These are phyloP conservation scores for Myrmecophaga tridactyla DNA, from an alignment of 2,113 vertebrate genomes.

Conservation along the genomic window DNA sequence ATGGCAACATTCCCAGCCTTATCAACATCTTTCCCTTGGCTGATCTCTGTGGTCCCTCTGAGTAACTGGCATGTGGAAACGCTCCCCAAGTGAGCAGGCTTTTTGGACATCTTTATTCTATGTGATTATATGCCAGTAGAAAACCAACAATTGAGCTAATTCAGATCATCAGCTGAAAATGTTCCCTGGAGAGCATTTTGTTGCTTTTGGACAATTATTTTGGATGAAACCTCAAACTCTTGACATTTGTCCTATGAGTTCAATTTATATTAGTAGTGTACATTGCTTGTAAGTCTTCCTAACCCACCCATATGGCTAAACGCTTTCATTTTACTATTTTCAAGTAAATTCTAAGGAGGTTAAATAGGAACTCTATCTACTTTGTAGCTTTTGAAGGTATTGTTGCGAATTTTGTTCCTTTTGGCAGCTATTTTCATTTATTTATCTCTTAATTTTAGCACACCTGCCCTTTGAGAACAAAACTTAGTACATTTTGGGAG, in stretches of 20 bases:
- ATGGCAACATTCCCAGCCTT: conserved; percentile 25
- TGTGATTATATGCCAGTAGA: not conserved
- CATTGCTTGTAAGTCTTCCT: not conserved
- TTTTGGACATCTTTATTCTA: conserved; percentile 37
- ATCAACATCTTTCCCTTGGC: not conserved
- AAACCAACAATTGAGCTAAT: not conserved
- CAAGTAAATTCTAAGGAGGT: not conserved
- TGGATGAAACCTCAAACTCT: not conserved
- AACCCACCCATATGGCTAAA: not conserved
- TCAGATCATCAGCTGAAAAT: not conserved
- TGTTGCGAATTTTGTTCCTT: not conserved
- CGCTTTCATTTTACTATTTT: not conserved
- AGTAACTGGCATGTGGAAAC: conserved; percentile 39
- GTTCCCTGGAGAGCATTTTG: not conserved
- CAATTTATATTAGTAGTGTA: not conserved
- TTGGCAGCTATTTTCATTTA: not conserved
- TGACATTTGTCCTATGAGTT: not conserved
- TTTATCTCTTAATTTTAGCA: not conserved
- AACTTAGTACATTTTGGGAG: not conserved
- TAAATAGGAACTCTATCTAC: not conserved
- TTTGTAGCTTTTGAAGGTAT: not conserved
- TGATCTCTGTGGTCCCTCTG: not conserved
- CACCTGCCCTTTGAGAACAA: not conserved
- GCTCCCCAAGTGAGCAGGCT: not conserved
- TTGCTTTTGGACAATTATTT: not conserved